Base-by-base conservation (phyloP, 2,888 invertebrate species). In the Cremastobaeus sp. region DNA sequence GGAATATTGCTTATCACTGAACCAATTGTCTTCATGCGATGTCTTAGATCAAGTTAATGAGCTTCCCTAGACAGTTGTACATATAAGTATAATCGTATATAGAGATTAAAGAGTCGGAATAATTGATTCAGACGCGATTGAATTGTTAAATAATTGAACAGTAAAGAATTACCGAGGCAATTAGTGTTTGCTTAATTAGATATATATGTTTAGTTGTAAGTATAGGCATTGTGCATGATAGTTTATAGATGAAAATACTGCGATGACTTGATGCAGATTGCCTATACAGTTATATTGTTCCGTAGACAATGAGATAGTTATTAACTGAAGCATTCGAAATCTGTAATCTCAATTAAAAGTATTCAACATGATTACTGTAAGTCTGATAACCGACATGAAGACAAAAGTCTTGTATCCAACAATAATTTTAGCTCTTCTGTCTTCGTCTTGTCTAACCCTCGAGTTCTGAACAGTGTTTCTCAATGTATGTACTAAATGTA, bases 391-490 rank as follows among this genome's bases (percentile, higher is more conserved):
- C 34, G 65, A 72, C 60, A 66, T 66, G 65, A 72, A 66, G 65
- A 66, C 66, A 72, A 65, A 65, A 69, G 59, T 71, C 62, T 75
- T 71, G 57, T 66, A 41, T 70, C 70, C 74, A 65, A 65, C 30
- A 70, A 71, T 75, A 70, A 74, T 75, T 66, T 75, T 75, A 70
- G 70, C 74, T 75, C 74, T 75, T 75, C 74, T 71, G 74, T 66
- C 74, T 70, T 75, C 74, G 74, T 75, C 74, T 75, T 75, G 74
- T 71, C 74, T 71, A 75, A 75, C 74, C 74, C 74, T 75, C 66
- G 74, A 75, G 74, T 66, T 75, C 70, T 75, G 62, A 74, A 65
- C 74, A 74, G 69, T 65, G 65, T 74, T 74, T 74, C 65, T 74
- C 52, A 70, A 66, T 70, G 74, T 74, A 74, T 70, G 69, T 59